Conservation (phyloP, 2,113 vertebrate genomes). For the Melanocharis versteri region DNA sequence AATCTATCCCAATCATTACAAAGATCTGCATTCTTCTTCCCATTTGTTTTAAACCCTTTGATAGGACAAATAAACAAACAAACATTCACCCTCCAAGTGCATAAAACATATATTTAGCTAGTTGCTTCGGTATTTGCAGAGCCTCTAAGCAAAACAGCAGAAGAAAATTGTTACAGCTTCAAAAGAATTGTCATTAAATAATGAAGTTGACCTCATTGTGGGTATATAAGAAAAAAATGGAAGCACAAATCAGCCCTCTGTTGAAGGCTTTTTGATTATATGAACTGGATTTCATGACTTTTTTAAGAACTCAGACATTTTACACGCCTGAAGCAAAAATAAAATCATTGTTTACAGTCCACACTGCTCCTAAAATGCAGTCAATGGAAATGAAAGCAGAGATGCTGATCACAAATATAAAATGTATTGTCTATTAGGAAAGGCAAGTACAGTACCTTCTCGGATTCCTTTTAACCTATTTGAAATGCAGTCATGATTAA, state of each 20-base stretch:
- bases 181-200: conserved; percentile 19
- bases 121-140: not conserved
- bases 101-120: conserved; percentile 9
- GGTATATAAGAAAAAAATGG: not conserved
- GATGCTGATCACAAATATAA: not conserved
- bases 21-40: conserved; percentile 41
- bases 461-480: conserved; percentile 73
- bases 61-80: conserved; percentile 52
- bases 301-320: not conserved
- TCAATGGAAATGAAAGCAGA: not conserved
- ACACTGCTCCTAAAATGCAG: not conserved
- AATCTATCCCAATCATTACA: not conserved
- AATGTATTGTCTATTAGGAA: not conserved
- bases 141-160: not conserved
- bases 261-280: not conserved
- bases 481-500: conserved; percentile 76
- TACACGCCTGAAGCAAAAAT: not conserved
- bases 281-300: not conserved
- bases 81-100: not conserved
- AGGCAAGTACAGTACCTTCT: conserved; percentile 68
- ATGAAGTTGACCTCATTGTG: not conserved
- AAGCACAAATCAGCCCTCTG: not conserved
- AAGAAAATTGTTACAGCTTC: not conserved
- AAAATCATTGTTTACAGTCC: not conserved
- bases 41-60: conserved; percentile 43